Base-by-base conservation (phyloP, 2,888 invertebrate species). In the Scaptomyza tumidula region DNA sequence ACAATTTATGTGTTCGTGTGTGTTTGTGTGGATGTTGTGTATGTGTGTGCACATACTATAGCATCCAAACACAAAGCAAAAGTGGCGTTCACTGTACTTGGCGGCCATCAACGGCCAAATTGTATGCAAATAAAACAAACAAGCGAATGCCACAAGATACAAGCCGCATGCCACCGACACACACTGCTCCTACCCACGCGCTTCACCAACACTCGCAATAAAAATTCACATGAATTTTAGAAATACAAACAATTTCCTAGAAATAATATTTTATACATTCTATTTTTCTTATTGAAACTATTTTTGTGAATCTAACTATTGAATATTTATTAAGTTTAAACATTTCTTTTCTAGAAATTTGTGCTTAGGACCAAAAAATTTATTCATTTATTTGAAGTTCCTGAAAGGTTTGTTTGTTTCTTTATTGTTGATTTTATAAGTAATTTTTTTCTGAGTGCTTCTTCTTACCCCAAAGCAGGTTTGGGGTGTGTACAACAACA, bases 51-150 rank as follows among this genome's bases (percentile, higher is more conserved):
- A 33, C 37, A 61, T 27, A 19, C 19, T 19, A 45, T 35, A 52
- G 27, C 50, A 33, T 50, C 45, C 37, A 52, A 16, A 39, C 49
- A 11, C 33, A 49, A 35, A 43, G 29, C 61, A 64, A 27, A 55
- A 45, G 39, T 62, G 50, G 46, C 19, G 54, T 29, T 29, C n/a
- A 9, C 27, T 13, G 44, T 75, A 71, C 71, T 72, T 71, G 71
- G 50, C 63, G 70, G 73, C 75, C 71, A 84, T 81, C 81, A 86
- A 77, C 75, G 69, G 70, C 55, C 84, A 86, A 85, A 86, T 85
- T 86, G 86, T 80, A 84, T 84, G 81, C 78, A 85, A 85, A 84
- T 86, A 86, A 79, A 86, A 67, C 53, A 66, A 67, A 70, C 72
- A 70, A 66, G 39, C 57, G 63, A 65, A 56, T 72, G 59, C 79